A percentile compares a stretch with the other conserved stretches of the same genome.
phyloP scores from a whole-genome alignment of 2,113 vertebrate genomes.

The Neopipo cinnamomea region DNA sequence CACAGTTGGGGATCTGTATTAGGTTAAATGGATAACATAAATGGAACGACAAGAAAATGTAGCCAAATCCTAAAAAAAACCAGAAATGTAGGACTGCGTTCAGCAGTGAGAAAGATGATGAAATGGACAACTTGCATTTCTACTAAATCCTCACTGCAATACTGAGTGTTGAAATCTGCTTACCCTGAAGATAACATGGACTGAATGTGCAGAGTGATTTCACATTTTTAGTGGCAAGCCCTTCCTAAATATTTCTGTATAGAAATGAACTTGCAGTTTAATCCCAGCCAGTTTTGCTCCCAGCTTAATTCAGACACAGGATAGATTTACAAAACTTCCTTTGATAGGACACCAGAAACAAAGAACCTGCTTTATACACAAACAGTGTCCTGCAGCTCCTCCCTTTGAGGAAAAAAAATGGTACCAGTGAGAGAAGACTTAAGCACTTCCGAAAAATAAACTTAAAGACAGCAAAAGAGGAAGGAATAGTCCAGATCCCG shows the following conservation, averaged over 20 bases:
- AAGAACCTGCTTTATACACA: background rate
- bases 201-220: background rate
- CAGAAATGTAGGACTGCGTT: background rate
- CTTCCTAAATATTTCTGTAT: background rate
- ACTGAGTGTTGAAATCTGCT: background rate
- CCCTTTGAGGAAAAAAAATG: background rate
- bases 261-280: background rate
- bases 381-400: background rate
- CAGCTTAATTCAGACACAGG: background rate
- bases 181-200: background rate
- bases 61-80: background rate
- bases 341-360: background rate
- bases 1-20: background rate
- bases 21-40: background rate
- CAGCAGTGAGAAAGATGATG: background rate
- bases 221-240: background rate
- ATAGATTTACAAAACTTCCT: background rate
- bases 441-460: background rate
- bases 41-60: background rate
- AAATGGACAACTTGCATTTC: background rate
- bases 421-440: background rate
- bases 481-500: background rate
- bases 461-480: background rate
- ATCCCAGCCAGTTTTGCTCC: background rate
- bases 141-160: background rate